Percentiles rank a stretch among this genome's conserved stretches.
These are phyloP conservation scores for Philhelius pedissequus DNA, from an alignment of 2,888 invertebrate species.

Conservation along the genomic window DNA sequence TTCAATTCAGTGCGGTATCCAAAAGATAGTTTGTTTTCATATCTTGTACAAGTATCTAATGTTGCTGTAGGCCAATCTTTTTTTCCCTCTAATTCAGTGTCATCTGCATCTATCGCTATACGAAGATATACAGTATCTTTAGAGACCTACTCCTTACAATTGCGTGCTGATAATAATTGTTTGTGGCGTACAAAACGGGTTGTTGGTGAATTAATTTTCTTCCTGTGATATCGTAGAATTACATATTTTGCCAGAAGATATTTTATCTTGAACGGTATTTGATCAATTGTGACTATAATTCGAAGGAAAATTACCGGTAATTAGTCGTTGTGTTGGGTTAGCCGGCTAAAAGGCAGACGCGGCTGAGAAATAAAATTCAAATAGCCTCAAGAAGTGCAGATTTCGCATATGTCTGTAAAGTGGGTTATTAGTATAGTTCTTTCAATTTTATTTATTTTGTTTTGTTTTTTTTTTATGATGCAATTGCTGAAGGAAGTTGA, in stretches of 20 bases:
- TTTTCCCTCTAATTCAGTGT: constrained; percentile 31
- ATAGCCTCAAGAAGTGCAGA: constrained; percentile 5
- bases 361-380: constrained; percentile 9
- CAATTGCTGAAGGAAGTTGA: constrained; percentile 19
- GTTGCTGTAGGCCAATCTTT: constrained; percentile 31
- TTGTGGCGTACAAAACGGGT: constrained; percentile 27
- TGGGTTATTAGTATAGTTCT: neutral
- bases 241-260: constrained; percentile 43
- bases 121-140: neutral
- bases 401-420: constrained; percentile 12
- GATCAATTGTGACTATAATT: constrained; percentile 62
- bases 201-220: constrained; percentile 9
- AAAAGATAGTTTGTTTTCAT: constrained; percentile 16
- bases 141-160: neutral
- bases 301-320: constrained; percentile 49
- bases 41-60: constrained; percentile 4
- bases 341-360: neutral
- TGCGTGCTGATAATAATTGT: constrained; percentile 65
- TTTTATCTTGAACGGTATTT: constrained; percentile 61
- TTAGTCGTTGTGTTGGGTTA: constrained; percentile 27
- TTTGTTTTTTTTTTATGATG: constrained; percentile 4
- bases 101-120: constrained; percentile 39
- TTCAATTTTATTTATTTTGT: neutral
- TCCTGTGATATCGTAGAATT: constrained; percentile 3
- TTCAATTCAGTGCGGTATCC: constrained; percentile 31